phyloP scores from a whole-genome alignment of 2,888 invertebrate species.

The Tachystola acroxantha region DNA sequence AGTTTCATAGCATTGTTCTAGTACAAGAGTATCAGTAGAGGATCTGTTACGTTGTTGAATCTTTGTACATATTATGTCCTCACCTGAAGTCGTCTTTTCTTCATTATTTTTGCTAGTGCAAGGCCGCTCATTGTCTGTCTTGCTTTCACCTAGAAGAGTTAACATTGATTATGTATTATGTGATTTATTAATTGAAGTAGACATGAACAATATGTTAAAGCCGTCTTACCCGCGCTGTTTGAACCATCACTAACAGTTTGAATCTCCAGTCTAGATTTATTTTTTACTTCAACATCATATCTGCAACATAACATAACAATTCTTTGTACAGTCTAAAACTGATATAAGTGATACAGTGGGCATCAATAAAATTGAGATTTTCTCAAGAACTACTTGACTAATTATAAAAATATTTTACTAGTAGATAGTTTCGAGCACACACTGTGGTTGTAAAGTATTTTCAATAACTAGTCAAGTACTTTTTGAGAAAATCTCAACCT shows the following conservation, averaged over 20 bases:
- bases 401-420: too few relatives aligned
- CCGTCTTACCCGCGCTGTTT: constrained; percentile 41
- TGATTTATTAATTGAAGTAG: too few relatives aligned
- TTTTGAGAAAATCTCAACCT: too few relatives aligned
- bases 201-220: too few relatives aligned
- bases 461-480: too few relatives aligned
- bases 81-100: constrained; percentile 47
- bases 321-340: too few relatives aligned
- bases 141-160: constrained; percentile 30
- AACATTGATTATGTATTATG: background rate
- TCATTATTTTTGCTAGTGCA: constrained; percentile 31
- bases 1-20: constrained; percentile 47
- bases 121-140: constrained; percentile 27
- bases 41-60: constrained; percentile 43
- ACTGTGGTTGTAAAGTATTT: too few relatives aligned
- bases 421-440: too few relatives aligned
- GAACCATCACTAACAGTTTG: constrained; percentile 34
- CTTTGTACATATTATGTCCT: constrained; percentile 46
- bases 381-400: too few relatives aligned
- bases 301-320: constrained; percentile 31
- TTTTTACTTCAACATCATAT: constrained; percentile 39
- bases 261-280: constrained; percentile 44
- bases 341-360: too few relatives aligned
- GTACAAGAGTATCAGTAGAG: constrained; percentile 57
- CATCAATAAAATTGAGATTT: too few relatives aligned